Conservation (phyloP, 2,797 vertebrate genomes). For the Crocodylus rhombifer region DNA sequence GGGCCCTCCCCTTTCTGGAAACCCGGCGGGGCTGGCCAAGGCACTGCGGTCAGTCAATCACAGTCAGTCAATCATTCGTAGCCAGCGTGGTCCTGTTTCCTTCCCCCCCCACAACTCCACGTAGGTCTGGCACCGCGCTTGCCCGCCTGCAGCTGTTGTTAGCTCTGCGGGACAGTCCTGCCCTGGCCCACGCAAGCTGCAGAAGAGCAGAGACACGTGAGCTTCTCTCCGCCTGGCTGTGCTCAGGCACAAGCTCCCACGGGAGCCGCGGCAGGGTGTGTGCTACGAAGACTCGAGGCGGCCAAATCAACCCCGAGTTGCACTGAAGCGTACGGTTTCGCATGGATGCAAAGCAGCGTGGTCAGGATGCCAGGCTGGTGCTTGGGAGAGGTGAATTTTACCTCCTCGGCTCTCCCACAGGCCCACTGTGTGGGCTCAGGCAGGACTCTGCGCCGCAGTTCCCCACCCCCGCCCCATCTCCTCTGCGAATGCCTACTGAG, state of each 20-base stretch:
- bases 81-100: background rate
- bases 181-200: rapidly evolving
- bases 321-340: too few relatives aligned
- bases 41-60: rapidly evolving
- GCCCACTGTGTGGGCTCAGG: rapidly evolving
- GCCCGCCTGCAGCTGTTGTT: background rate
- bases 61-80: background rate
- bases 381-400: background rate
- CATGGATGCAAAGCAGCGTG: background rate
- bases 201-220: background rate
- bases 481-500: background rate
- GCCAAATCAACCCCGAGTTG: too few relatives aligned
- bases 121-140: rapidly evolving
- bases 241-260: background rate
- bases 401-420: background rate
- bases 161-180: rapidly evolving
- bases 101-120: background rate
- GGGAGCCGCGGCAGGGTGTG: background rate
- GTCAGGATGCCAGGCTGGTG: background rate
- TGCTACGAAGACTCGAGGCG: background rate
- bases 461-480: background rate
- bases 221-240: background rate
- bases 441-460: rapidly evolving
- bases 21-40: background rate
- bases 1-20: background rate